A percentile compares a stretch with the other conserved stretches of the same genome.
phyloP scores from a whole-genome alignment of 2,888 invertebrate species.

The Clitarchus hookeri region DNA sequence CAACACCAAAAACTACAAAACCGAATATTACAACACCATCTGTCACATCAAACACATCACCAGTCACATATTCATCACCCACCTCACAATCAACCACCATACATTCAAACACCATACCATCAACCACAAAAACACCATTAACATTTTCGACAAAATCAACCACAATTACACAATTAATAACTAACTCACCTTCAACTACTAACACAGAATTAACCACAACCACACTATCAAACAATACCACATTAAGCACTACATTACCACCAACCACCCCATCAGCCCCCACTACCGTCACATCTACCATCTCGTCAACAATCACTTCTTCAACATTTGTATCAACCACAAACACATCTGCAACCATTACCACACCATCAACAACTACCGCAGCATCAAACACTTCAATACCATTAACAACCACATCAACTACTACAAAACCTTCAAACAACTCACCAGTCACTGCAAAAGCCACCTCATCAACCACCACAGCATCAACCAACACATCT shows the following conservation, averaged over 20 bases:
- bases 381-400: not conserved
- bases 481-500: not conserved
- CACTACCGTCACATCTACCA: not conserved
- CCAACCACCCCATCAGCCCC: not conserved
- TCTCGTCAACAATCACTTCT: not conserved
- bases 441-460: not conserved
- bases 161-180: too few relatives aligned
- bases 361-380: not conserved
- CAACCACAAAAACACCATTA: too few relatives aligned
- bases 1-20: not conserved
- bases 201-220: not conserved
- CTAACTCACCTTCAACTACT: too few relatives aligned
- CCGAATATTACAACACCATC: not conserved
- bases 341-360: not conserved
- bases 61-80: too few relatives aligned
- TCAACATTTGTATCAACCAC: not conserved
- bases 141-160: not conserved
- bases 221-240: not conserved
- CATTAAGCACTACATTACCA: not conserved
- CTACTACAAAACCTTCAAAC: not conserved
- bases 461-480: not conserved
- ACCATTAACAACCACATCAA: not conserved
- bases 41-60: too few relatives aligned
- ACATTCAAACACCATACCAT: too few relatives aligned
- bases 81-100: too few relatives aligned